Evolutionary conservation across 1,140 invertebrate species (phyloP), one percentile per base, ranked within the genome.

Genomic region (Nasonia vitripennis): DNA sequence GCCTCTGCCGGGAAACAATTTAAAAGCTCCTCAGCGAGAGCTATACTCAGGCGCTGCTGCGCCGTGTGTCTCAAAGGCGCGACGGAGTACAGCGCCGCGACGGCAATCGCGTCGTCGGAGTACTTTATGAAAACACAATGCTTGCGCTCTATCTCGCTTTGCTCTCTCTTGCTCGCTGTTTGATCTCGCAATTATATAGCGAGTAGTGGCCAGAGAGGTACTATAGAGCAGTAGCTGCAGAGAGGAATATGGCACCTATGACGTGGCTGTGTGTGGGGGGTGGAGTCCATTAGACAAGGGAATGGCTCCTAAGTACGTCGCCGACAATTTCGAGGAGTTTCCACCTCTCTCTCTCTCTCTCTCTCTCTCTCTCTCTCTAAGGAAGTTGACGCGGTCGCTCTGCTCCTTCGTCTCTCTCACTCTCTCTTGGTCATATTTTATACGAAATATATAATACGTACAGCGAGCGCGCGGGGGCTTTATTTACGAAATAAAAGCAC

Each of bases 301-400:
- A 84, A 78, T 67, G 67, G 67, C 48, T 68, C 45, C 67, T 84
- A 84, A 84, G 83, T 84, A 79, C 83, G 67, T 79, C 75, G 51
- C 48, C 83, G 41, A 79, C 77, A 84, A 84, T 84, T 84, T 84
- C 62, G 27, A 20, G 20, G 77, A 84, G 83, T 84, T 84, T 79
- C 82, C 82, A 73, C 17, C 71, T 31, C 67, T 68, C n/a, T 67
- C 62, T n/a, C 67, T 23, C 31, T 27, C 27, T 27, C 27, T 27
- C 27, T 0, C 27, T 27, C 71, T 31, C 67, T 68, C n/a, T 67
- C 62, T 67, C 67, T 23, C 31, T n/a, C 12, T 17, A 23, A 73
- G 70, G 70, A 23, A 75, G 74, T 75, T 75, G 48, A 45, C 74
- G 34, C 17, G 11, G 34, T 41, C 74, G 70, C 70, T 27, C 17